Base-by-base conservation (phyloP, 2,888 invertebrate species). In the Hipparchia semele region DNA sequence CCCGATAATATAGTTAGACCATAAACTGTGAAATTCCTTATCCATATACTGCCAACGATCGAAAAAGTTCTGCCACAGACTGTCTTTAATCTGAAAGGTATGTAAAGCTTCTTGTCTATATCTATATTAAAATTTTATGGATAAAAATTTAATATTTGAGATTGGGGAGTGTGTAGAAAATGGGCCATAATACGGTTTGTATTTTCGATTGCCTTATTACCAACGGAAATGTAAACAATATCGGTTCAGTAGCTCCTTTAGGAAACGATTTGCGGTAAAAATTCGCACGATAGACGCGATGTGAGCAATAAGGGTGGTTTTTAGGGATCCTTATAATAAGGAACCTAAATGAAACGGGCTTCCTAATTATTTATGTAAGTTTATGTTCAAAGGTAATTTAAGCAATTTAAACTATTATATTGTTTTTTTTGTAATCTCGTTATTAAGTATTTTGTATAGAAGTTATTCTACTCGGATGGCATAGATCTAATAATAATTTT, bases 201-300 rank as follows among this genome's bases (percentile, higher is more conserved):
- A 83, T 10, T 68, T 84, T 81, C 82, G 86, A 85, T 86, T 84
- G 79, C 84, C 84, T 83, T 84, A 84, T 87, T 88, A 86, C 88
- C 89, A 87, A 88, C 84, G 81, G 79, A 82, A 82, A 81, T 82
- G 83, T 85, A 87, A 91, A 88, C 87, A 87, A 86, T 88, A 92
- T 90, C 87, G 87, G 87, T 86, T 89, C 80, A 86, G 87, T 88
- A 88, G 88, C 84, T 83, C 79, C 81, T 79, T 81, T 81, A 86
- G 84, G 85, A 90, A 91, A 89, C 90, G 90, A 92, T 91, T 90
- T 90, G 89, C 80, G 90, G 90, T 87, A 85, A 89, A 90, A 91
- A 89, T 89, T 87, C 83, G 80, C 85, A 84, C 85, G 90, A 90
- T 87, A 87, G 86, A 84, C 86, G 84, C 88, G 87, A 89, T 90